A percentile compares a stretch with the other conserved stretches of the same genome.
Evolutionary conservation across 1,140 invertebrate species (phyloP).

Genomic region (Onthophagus taurus): DNA sequence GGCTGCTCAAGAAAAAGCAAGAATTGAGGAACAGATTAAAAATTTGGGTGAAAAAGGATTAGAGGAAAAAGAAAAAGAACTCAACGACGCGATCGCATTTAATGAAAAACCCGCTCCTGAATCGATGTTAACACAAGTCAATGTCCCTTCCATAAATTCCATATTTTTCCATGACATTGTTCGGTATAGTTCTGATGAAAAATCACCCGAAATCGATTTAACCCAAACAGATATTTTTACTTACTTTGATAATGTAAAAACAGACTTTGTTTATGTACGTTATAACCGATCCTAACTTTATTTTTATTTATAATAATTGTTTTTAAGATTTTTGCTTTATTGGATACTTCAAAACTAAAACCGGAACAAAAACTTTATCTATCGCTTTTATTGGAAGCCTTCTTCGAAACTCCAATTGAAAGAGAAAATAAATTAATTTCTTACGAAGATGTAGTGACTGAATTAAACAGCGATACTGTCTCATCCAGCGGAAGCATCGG

Average conservation of each 20-base stretch:
- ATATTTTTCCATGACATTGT: slow-evolving; percentile 59
- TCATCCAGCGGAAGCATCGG: slow-evolving; percentile 49
- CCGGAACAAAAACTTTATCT: slow-evolving; percentile 56
- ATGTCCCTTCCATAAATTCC: slow-evolving; percentile 56
- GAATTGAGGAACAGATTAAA: slow-evolving; percentile 54
- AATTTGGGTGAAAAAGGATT: slow-evolving; percentile 60
- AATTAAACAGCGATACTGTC: slow-evolving; percentile 65
- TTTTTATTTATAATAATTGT: neutral
- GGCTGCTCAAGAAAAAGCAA: slow-evolving; percentile 53
- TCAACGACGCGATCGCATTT: slow-evolving; percentile 59
- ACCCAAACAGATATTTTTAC: slow-evolving; percentile 61
- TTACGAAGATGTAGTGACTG: slow-evolving; percentile 64
- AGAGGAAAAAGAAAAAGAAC: slow-evolving; percentile 46
- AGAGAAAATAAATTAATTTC: slow-evolving; percentile 49
- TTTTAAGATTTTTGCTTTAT: slow-evolving; percentile 52
- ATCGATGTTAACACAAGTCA: slow-evolving; percentile 55
- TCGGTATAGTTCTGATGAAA: slow-evolving; percentile 45
- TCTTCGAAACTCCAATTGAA: slow-evolving; percentile 57
- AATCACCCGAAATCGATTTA: slow-evolving; percentile 49
- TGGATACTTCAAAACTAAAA: slow-evolving; percentile 61
- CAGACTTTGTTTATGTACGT: slow-evolving; percentile 79
- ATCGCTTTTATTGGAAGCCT: slow-evolving; percentile 57
- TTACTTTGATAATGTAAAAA: slow-evolving; percentile 68
- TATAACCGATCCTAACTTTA: neutral
- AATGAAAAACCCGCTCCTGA: slow-evolving; percentile 68